Percentiles rank a stretch among this genome's conserved stretches.
Evolutionary conservation across 2,797 vertebrate species (phyloP).

Genomic region (Hipposideros larvatus): DNA sequence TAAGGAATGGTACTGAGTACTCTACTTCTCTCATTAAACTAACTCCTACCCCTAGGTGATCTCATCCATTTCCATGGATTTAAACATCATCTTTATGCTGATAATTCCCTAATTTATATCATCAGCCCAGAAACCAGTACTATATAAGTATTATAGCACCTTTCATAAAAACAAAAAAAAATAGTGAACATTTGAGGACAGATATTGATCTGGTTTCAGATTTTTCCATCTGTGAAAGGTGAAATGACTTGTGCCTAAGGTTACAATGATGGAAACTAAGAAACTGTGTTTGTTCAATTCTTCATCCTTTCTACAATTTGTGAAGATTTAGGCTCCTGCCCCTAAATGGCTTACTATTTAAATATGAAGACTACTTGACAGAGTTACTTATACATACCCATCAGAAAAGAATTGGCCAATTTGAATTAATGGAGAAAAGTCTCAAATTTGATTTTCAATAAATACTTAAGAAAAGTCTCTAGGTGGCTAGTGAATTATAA

Average conservation of each 20-base stretch:
- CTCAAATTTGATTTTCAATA: slow-evolving; percentile 55
- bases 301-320: slow-evolving; percentile 22
- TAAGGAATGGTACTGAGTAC: neutral
- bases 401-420: neutral
- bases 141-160: neutral
- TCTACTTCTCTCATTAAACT: neutral
- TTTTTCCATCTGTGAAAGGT: slow-evolving; percentile 10
- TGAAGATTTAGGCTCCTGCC: neutral
- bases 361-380: slow-evolving; percentile 42
- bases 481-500: slow-evolving; percentile 19
- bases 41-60: neutral
- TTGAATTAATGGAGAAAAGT: slow-evolving; percentile 39
- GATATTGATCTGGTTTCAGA: neutral
- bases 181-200: neutral
- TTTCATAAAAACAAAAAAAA: slow-evolving; percentile 45
- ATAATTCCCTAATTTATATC: slow-evolving; percentile 20
- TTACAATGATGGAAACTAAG: neutral
- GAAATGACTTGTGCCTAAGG: slow-evolving; percentile 37
- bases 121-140: slow-evolving; percentile 16
- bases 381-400: neutral
- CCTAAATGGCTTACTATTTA: neutral
- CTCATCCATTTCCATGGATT: slow-evolving; percentile 6
- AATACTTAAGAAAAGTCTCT: slow-evolving; percentile 33
- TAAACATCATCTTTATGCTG: slow-evolving; percentile 11
- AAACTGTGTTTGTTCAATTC: neutral